Conservation (phyloP, 2,797 vertebrate species). For the Malacoraja senta region DNA sequence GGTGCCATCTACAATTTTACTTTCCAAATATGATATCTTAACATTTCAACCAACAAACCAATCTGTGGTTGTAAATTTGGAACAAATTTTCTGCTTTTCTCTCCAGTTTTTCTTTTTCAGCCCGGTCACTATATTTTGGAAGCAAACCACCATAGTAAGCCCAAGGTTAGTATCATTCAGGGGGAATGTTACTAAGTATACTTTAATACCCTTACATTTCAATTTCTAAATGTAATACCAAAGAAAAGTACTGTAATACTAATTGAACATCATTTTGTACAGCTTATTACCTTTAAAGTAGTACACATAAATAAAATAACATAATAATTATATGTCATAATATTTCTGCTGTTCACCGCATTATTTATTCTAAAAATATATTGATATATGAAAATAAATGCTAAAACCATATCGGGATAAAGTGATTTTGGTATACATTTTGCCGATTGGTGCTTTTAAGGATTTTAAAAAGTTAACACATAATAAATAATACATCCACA, state of each 20-base stretch:
- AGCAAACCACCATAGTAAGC: background rate
- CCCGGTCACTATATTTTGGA: background rate
- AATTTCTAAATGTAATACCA: background rate
- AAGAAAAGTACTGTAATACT: background rate
- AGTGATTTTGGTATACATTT: background rate
- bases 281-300: background rate
- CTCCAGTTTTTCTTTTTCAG: background rate
- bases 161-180: background rate
- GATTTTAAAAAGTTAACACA: background rate
- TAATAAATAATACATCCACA: background rate
- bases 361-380: background rate
- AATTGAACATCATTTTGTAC: background rate
- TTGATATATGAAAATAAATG: background rate
- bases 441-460: background rate
- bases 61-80: background rate
- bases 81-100: background rate
- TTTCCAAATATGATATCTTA: background rate
- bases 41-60: background rate
- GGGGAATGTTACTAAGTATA: background rate
- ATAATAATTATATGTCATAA: background rate
- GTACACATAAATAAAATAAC: background rate
- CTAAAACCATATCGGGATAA: background rate
- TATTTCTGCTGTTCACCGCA: background rate
- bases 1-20: background rate
- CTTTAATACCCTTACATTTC: background rate